Evolutionary conservation across 2,888 invertebrate species (phyloP).

Genomic region (Ashinkailepas kermadecensis): DNA sequence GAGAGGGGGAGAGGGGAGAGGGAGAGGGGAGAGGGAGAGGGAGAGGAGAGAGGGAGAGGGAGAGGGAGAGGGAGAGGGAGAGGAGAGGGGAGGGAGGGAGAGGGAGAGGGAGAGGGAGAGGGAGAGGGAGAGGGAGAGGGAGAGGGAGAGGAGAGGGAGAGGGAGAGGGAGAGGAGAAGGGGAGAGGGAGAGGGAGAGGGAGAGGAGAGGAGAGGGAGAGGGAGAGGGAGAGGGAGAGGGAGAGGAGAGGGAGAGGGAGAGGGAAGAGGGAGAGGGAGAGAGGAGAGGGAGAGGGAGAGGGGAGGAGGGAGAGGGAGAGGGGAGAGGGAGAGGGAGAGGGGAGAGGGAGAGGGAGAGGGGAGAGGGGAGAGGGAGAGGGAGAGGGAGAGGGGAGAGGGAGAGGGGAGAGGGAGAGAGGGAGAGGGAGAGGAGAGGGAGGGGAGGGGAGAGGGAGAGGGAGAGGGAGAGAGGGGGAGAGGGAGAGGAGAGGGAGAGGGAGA

Average conservation of each 20-base stretch:
- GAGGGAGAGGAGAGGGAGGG: background rate
- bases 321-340: background rate
- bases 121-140: background rate
- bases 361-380: background rate
- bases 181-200: no score
- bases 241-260: background rate
- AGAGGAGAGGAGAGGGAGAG: no score
- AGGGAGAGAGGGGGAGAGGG: background rate
- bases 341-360: background rate
- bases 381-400: no score
- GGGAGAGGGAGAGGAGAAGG: background rate
- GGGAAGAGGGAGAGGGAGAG: background rate
- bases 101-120: constrained; percentile 14
- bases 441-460: background rate
- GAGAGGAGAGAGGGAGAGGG: constrained; percentile 14
- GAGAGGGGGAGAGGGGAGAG: no score
- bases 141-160: background rate
- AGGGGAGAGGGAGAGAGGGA: constrained; percentile 2
- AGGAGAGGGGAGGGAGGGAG: constrained; percentile 14
- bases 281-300: background rate
- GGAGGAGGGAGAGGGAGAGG: background rate
- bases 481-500: background rate
- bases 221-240: background rate
- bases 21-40: no score
- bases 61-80: constrained; percentile 14